phyloP scores from a whole-genome alignment of 2,113 vertebrate species.

The Phrynosoma platyrhinos region DNA sequence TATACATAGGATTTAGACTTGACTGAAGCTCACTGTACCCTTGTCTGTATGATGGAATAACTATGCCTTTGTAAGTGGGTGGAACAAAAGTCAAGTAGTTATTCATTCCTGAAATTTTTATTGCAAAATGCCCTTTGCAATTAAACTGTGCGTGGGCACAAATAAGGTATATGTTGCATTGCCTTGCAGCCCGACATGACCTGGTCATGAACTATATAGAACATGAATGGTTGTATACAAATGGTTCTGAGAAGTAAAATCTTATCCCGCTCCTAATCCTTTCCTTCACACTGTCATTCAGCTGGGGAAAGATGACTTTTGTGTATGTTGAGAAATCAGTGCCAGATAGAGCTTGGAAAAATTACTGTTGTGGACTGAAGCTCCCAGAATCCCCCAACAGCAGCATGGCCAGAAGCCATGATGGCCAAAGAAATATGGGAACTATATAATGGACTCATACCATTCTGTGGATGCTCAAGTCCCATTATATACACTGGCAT shows the following conservation, averaged over 20 bases:
- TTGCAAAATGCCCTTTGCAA: slow-evolving; percentile 45
- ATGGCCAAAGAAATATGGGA: too few species aligned
- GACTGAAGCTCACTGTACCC: not conserved
- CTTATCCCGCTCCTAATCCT: slow-evolving; percentile 19
- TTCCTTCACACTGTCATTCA: not conserved
- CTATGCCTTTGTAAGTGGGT: not conserved
- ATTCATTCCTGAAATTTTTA: slow-evolving; percentile 28
- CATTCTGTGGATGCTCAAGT: too few species aligned
- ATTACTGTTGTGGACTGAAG: not conserved
- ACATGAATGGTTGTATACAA: slow-evolving; percentile 35
- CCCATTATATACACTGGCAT: too few species aligned
- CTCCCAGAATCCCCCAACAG: not conserved
- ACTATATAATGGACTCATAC: too few species aligned
- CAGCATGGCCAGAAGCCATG: too few species aligned
- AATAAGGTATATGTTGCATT: slow-evolving; percentile 13
- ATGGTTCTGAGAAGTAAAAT: fast-evolving
- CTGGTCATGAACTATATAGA: slow-evolving; percentile 49
- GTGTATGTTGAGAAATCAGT: not conserved
- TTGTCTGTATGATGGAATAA: not conserved
- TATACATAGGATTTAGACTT: not conserved
- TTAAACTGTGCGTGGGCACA: not conserved
- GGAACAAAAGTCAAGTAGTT: slow-evolving; percentile 9
- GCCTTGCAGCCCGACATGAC: slow-evolving; percentile 35
- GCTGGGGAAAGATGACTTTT: not conserved
- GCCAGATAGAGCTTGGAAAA: not conserved